Base-by-base conservation (phyloP, 2,888 invertebrate genomes). In the Protophormia terraenovae region DNA sequence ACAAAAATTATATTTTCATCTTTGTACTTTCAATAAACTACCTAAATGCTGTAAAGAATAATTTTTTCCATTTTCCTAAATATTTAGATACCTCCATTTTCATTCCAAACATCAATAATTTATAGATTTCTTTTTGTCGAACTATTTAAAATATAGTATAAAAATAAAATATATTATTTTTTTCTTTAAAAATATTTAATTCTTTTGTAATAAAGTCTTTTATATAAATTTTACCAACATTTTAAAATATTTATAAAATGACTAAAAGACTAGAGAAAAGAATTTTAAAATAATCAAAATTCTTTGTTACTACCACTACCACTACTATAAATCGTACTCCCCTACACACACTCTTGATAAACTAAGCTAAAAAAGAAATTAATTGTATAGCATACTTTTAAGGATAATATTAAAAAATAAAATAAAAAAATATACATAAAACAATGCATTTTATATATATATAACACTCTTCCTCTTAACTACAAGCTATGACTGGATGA, bases 351-450 rank as follows among this genome's bases (percentile, higher is more conserved):
- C 19, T n/a, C 45, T 66, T 66, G 45, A 45, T 66, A 35, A 50
- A 53, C 35, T n/a, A 35, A 24, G 19, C 24, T 22, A n/a, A 53
- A 50, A 64, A 64, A 16, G 50, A 38, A 53, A 53, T 35, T 41
- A 41, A 76, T 50, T 53, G 22, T 53, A 72, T 29, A 64, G 64
- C 38, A 79, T 79, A 79, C 64, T 71, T 71, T 71, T n/a, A 7
- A 64, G 79, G 62, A 62, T 62, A 50, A 69, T 71, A 78, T 29
- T 50, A 38, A 75, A 75, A 66, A 12, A 66, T 45, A 38, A n/a
- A n/a, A 41, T 4, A n/a, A n/a, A 14, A 10, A 12, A 1, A 4
- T 41, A n/a, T 14, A 10, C 2, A 22, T 53, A 53, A 41, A 66
- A 73, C 73, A 73, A 62, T 47, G 47, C 47, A 47, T n/a, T 47